phyloP scores from a whole-genome alignment of 2,888 invertebrate genomes.

The Isoperla grammatica region DNA sequence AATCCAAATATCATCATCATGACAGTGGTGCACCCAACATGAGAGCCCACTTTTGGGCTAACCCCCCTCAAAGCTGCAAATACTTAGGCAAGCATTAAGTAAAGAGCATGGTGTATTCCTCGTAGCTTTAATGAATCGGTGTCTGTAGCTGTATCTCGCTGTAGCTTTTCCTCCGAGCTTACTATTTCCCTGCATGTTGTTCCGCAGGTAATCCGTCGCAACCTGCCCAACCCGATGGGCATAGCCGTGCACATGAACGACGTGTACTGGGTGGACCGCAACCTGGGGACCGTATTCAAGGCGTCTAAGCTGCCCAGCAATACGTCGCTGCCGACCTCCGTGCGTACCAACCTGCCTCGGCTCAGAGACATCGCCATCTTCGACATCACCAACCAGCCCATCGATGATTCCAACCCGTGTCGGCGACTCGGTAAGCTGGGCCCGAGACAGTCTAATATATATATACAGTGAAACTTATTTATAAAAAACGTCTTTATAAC shows the following conservation, averaged over 20 bases:
- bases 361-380: slow-evolving; percentile 88
- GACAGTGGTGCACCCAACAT: too few relatives aligned
- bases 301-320: slow-evolving; percentile 62
- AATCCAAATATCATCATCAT: too few relatives aligned
- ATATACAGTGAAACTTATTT: neutral
- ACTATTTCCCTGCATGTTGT: too few relatives aligned
- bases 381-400: slow-evolving; percentile 82
- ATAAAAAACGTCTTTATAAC: neutral
- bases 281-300: slow-evolving; percentile 75
- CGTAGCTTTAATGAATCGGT: too few relatives aligned
- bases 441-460: slow-evolving; percentile 54
- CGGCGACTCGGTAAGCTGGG: slow-evolving; percentile 64
- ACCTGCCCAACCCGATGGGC: slow-evolving; percentile 91
- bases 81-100: too few relatives aligned
- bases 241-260: slow-evolving; percentile 77
- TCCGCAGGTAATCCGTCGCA: slow-evolving; percentile 68
- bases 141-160: too few relatives aligned
- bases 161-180: too few relatives aligned
- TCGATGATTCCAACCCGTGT: slow-evolving; percentile 76
- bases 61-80: too few relatives aligned
- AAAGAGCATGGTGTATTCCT: too few relatives aligned
- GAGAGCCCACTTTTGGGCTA: too few relatives aligned
- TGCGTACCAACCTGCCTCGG: slow-evolving; percentile 78
- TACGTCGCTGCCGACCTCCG: slow-evolving; percentile 59
- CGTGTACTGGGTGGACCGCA: slow-evolving; percentile 94